Evolutionary conservation across 2,797 vertebrate species (phyloP).

Genomic region (Anas georgica): DNA sequence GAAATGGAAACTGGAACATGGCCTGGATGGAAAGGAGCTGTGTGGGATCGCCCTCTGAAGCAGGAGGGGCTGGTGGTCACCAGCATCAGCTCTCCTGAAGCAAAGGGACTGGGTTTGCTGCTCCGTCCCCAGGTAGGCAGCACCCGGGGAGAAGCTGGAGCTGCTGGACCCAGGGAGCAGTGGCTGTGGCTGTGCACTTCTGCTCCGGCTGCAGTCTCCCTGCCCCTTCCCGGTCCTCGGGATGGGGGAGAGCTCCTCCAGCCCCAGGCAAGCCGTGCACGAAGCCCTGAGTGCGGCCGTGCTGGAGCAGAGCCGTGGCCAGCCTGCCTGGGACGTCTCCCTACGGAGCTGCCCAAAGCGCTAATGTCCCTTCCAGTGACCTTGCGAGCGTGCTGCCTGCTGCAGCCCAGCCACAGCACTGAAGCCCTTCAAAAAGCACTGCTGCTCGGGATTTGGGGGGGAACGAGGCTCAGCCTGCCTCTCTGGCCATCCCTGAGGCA

Average conservation of each 20-base stretch:
- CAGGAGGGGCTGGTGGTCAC: neutral
- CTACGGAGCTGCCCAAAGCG: neutral
- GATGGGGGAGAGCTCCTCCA: neutral
- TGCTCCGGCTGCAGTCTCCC: neutral
- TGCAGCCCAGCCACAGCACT: slow-evolving; percentile 7
- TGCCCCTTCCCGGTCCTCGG: neutral
- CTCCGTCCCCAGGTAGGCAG: neutral
- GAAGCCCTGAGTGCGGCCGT: neutral
- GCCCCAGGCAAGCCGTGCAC: neutral
- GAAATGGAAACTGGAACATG: neutral
- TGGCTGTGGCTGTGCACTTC: accelerated
- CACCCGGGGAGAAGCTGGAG: neutral
- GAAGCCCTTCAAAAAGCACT: neutral
- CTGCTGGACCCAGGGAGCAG: neutral
- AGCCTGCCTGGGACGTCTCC: neutral
- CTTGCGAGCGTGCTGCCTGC: slow-evolving; percentile 28
- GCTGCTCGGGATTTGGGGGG: neutral
- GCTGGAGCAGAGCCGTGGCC: neutral
- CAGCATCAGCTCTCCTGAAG: neutral
- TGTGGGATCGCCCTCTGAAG: neutral
- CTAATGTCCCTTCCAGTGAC: slow-evolving; percentile 58
- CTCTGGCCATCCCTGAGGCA: neutral
- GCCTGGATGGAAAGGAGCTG: neutral
- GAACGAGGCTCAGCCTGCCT: accelerated
- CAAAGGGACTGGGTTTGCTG: neutral